phyloP scores from a whole-genome alignment of 1,140 invertebrate species.

The Wasmannia auropunctata region DNA sequence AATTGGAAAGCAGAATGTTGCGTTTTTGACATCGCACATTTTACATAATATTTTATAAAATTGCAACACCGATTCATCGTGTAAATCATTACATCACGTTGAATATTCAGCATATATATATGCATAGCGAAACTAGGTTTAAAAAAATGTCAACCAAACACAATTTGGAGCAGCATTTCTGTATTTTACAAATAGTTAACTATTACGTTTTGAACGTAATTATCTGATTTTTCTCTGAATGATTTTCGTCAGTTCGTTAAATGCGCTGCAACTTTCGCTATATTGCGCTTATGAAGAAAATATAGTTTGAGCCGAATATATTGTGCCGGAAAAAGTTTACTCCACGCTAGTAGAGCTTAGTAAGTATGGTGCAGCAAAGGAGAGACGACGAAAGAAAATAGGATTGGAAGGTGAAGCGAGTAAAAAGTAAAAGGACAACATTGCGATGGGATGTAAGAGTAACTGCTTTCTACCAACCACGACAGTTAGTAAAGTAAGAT shows the following conservation, averaged over 20 bases:
- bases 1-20: constrained; percentile 38
- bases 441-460: constrained; percentile 25
- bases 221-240: not conserved
- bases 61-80: constrained; percentile 31
- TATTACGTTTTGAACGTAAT: not conserved
- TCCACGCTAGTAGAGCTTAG: not conserved
- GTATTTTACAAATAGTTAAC: not conserved
- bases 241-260: not conserved
- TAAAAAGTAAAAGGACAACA: constrained; percentile 31
- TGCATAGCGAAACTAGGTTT: not conserved
- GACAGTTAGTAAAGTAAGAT: constrained; percentile 54
- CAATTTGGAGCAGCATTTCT: not conserved
- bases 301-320: not conserved
- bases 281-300: constrained; percentile 20
- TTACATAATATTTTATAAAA: constrained; percentile 59
- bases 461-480: constrained; percentile 46
- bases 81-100: constrained; percentile 37
- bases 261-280: not conserved
- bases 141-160: constrained; percentile 8
- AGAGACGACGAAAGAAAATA: not conserved
- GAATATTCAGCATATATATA: constrained; percentile 20
- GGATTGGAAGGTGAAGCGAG: constrained; percentile 6
- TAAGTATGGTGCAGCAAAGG: not conserved
- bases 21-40: constrained; percentile 34
- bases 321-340: constrained; percentile 12